Evolutionary conservation across 2,797 vertebrate genomes (phyloP), one percentile per base, ranked within the genome.

Genomic region (Serranus cabrilla): DNA sequence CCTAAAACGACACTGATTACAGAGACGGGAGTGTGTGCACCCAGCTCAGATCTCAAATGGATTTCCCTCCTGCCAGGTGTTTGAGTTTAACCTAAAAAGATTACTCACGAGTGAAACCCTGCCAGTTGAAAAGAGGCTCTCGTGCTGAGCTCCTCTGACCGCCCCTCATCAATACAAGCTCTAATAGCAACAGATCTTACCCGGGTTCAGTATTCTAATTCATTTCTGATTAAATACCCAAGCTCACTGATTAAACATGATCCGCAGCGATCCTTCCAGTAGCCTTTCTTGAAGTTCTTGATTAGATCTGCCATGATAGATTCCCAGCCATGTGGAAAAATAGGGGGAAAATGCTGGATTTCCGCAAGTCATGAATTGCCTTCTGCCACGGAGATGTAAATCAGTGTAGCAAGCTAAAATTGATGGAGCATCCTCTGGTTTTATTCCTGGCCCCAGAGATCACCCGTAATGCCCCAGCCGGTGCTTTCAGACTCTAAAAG

Each of bases 301-400:
- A 91, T 89, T 81, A 80, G 71, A 90, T 87, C 62, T 73, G 55
- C 54, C 23, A 4, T 76, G 82, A 91, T 79, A 77, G 77, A 89
- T 89, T 74, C 69, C 42, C 56, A 71, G 69, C 76, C 80, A 61
- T 71, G 81, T 76, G 68, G 68, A 76, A 80, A 83, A 83, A 68
- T 27, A 49, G 61, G 49, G 46, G 42, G 5, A 70, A 88, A 85
- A 85, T 39, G 82, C 80, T 27, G 77, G 82, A 92, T 93, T 92
- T 93, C 90, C 67, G 55, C 83, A 82, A 84, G 87, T 90, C 86
- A 89, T 91, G 93, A 93, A 92, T 87, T 87, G 89, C 85, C 86
- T 90, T 85, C 87, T 90, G 91, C 90, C 84, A 76, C 87, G 64
- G 81, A 89, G 92, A 94, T 94, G 93, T 93, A 93, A 94, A 95